Evolutionary conservation across 2,797 vertebrate species (phyloP).

Genomic region (Spinus olivaceus): DNA sequence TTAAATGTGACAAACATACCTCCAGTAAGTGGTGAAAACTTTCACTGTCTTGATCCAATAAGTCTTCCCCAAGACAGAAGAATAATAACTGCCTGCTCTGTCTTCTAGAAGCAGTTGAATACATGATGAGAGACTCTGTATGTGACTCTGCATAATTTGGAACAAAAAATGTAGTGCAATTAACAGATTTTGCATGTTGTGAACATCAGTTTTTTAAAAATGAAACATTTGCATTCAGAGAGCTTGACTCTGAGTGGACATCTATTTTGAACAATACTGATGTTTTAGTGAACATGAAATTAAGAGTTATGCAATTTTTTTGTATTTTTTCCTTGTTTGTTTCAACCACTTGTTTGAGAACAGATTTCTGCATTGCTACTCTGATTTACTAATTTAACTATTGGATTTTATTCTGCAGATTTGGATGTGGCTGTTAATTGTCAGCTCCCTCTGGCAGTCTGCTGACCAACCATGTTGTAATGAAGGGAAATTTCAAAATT

Average conservation of each 20-base stretch:
- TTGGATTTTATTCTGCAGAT: neutral
- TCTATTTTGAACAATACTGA: neutral
- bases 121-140: neutral
- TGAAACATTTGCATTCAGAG: neutral
- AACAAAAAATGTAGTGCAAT: neutral
- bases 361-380: neutral
- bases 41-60: neutral
- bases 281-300: neutral
- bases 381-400: neutral
- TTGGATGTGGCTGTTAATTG: neutral
- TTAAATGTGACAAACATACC: neutral
- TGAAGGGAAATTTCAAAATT: neutral
- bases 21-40: neutral
- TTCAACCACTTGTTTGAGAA: neutral
- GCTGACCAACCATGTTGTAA: neutral
- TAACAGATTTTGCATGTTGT: neutral
- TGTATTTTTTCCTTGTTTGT: neutral
- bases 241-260: neutral
- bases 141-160: neutral
- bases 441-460: neutral
- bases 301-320: neutral
- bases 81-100: neutral
- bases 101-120: neutral
- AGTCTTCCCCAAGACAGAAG: neutral
- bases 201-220: neutral